Conservation (phyloP, 2,113 vertebrate genomes). For the Actinemys pallida region DNA sequence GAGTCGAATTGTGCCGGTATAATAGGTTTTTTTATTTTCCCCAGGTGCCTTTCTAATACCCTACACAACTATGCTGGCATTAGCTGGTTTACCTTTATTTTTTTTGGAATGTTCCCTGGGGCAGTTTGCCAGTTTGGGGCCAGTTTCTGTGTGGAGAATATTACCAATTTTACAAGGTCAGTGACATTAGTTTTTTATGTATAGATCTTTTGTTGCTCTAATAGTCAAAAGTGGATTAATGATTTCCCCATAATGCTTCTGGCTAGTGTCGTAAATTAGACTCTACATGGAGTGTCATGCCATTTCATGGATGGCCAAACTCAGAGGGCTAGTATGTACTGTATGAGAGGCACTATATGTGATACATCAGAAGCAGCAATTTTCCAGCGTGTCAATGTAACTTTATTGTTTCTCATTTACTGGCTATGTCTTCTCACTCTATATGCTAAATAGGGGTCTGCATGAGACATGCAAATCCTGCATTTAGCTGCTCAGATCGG, state of each 20-base stretch:
- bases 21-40: neutral
- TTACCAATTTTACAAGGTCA: constrained; percentile 92
- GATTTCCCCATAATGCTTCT: neutral
- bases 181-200: constrained; percentile 39
- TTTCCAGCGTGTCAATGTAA: neutral
- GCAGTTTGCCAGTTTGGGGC: constrained; percentile 95
- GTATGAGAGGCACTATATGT: rapidly evolving
- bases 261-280: neutral
- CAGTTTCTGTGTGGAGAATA: constrained; percentile 89
- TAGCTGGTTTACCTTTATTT: constrained; percentile 92
- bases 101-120: constrained; percentile 95
- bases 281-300: neutral
- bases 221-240: neutral
- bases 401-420: neutral
- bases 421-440: neutral
- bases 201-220: neutral
- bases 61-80: constrained; percentile 89
- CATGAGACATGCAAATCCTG: neutral
- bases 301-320: neutral
- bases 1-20: neutral
- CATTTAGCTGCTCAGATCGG: neutral
- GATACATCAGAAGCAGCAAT: neutral
- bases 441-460: rapidly evolving
- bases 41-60: constrained; percentile 96
- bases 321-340: neutral